Evolutionary conservation across 2,888 invertebrate genomes (phyloP).

Genomic region (Drosophila anomalata): DNA sequence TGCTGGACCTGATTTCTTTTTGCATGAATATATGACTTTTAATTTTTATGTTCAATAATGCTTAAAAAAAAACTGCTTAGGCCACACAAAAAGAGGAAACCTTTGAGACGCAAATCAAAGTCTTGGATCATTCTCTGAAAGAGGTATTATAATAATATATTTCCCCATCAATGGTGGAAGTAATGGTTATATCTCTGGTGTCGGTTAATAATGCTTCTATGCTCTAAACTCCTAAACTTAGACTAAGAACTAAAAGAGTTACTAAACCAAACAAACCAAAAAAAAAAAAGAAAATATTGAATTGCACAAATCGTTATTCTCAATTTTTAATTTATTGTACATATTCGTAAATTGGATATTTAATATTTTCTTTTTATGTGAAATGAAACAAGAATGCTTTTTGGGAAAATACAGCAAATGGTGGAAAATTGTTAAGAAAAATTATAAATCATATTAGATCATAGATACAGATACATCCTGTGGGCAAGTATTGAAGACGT

Average conservation of each 20-base stretch:
- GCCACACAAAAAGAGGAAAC: constrained; percentile 98
- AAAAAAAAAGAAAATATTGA: constrained; percentile 79
- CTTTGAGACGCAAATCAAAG: constrained; percentile 95
- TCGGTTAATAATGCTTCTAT: constrained; percentile 9
- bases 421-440: constrained; percentile 13
- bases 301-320: constrained; percentile 84
- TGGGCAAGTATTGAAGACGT: constrained; percentile 73
- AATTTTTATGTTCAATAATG: constrained; percentile 39
- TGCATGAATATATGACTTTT: constrained; percentile 41
- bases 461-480: constrained; percentile 53
- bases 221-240: not conserved
- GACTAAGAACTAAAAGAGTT: constrained; percentile 14
- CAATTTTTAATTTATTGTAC: constrained; percentile 82
- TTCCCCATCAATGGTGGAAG: not conserved
- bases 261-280: not conserved
- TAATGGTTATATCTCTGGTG: constrained; percentile 14
- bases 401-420: constrained; percentile 57
- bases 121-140: constrained; percentile 94
- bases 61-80: constrained; percentile 85
- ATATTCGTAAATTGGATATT: constrained; percentile 61
- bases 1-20: constrained; percentile 46
- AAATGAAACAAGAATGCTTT: constrained; percentile 23
- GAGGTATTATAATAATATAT: constrained; percentile 89
- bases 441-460: constrained; percentile 2
- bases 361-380: constrained; percentile 75